Conservation (phyloP, 2,888 invertebrate species). For the Thumatha senex region DNA sequence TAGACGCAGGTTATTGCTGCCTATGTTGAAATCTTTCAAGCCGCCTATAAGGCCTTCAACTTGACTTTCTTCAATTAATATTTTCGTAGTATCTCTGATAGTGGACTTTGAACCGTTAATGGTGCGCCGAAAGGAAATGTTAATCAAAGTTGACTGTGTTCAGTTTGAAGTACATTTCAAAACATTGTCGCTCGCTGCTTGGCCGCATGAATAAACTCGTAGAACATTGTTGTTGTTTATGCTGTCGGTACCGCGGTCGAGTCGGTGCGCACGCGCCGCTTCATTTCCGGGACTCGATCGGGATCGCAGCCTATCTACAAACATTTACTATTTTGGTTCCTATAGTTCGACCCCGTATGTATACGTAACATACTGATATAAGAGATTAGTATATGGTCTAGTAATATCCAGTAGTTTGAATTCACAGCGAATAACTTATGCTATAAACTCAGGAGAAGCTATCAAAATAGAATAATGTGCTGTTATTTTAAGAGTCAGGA, state of each 20-base stretch:
- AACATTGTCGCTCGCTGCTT: not conserved
- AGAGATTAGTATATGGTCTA: not conserved
- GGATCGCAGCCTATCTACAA: conserved; percentile 6
- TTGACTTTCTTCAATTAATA: too few relatives aligned
- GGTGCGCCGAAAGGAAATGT: not conserved
- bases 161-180: not conserved
- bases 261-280: conserved; percentile 12
- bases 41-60: too few relatives aligned
- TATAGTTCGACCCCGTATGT: not conserved
- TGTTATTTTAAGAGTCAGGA: too few relatives aligned
- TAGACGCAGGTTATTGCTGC: too few relatives aligned
- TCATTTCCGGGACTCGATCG: conserved; percentile 26
- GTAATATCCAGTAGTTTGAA: not conserved
- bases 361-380: not conserved
- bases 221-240: conserved; percentile 9
- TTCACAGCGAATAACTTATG: too few relatives aligned
- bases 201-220: not conserved
- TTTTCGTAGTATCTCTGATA: too few relatives aligned
- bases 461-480: too few relatives aligned
- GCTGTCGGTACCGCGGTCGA: conserved; percentile 27
- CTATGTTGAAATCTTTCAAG: too few relatives aligned
- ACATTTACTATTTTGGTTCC: conserved; percentile 10
- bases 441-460: too few relatives aligned
- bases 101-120: not conserved
- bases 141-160: not conserved